Base-by-base conservation (phyloP, 2,888 invertebrate genomes). In the Apoderus coryli region DNA sequence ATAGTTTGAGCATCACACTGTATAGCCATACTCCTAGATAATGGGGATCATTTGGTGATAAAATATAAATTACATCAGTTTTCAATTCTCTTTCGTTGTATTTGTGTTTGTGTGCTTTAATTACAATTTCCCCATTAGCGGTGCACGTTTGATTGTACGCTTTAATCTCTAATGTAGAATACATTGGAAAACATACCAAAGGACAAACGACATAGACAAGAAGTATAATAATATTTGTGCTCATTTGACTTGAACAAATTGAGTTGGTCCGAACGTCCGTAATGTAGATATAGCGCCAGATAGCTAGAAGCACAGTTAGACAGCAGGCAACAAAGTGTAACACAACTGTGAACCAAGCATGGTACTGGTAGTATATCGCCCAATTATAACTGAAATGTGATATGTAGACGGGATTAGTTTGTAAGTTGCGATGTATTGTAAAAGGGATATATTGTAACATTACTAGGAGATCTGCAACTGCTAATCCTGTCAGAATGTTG, bases 381-480 rank as follows among this genome's bases (percentile, higher is more conserved):
- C 74, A 74, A 4, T 64, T 63, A 49, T 74, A 72, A 3, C 72
- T 69, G 58, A 70, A 76, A 44, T 67, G 65, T 7, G 62, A 57
- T 41, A 66, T 62, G 48, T 64, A 68, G 6, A 34, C 13, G 11
- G 39, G 35, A 11, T 11, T 35, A 3, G 31, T 26, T 13, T 31
- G 26, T 6, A 44, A 14, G 24, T 39, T 40, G 27, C 42, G 14
- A 52, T 76, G 72, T 16, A 71, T 60, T 4, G 72, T 67, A 48
- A 72, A 77, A 2, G 78, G 76, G 33, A 79, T 67, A 49, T 78
- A 80, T 43, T 84, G 81, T 55, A 85, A 54, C 74, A 89, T 88
- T 19, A 86, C 84, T 42, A 85, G 70, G 53, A 86, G 74, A 52
- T 89, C 88, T 2, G 84, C 79, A 1, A 82, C 77, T 0, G 86